Percentiles rank a stretch among this genome's conserved stretches.
phyloP scores from a whole-genome alignment of 2,888 invertebrate species.

The Biston stratarius region DNA sequence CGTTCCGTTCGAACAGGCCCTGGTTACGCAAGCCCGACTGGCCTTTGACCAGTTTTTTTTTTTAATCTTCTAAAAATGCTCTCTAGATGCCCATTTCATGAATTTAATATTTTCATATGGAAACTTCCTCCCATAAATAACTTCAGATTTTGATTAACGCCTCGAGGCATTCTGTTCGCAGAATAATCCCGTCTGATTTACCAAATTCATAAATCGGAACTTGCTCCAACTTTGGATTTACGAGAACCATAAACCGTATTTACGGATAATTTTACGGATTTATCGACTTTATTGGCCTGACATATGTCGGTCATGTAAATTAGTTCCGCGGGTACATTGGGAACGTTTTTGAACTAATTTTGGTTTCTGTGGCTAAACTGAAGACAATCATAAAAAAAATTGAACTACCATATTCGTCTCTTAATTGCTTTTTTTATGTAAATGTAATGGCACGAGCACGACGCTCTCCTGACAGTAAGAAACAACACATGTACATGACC shows the following conservation, averaged over 20 bases:
- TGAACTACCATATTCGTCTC: neutral
- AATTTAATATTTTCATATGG: slow-evolving; percentile 14
- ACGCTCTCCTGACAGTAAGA: too few relatives aligned
- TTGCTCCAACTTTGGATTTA: slow-evolving; percentile 28
- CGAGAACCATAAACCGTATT: slow-evolving; percentile 32
- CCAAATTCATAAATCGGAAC: slow-evolving; percentile 25
- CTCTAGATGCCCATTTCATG: slow-evolving; percentile 14
- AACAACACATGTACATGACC: too few relatives aligned
- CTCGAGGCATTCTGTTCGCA: slow-evolving; percentile 10
- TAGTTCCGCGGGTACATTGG: slow-evolving; percentile 17
- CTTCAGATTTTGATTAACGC: slow-evolving; percentile 24
- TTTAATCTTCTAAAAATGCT: slow-evolving; percentile 5
- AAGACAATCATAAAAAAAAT: neutral
- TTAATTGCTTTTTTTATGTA: too few relatives aligned
- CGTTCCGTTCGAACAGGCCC: too few relatives aligned
- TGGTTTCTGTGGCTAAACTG: neutral
- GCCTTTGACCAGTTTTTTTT: neutral
- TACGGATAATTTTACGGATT: slow-evolving; percentile 35
- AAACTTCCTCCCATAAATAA: slow-evolving; percentile 23
- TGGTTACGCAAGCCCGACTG: too few relatives aligned
- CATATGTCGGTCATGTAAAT: slow-evolving; percentile 35
- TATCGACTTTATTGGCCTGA: slow-evolving; percentile 33
- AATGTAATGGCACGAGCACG: too few relatives aligned
- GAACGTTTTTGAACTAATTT: slow-evolving; percentile 1
- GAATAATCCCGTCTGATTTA: slow-evolving; percentile 18